Evolutionary conservation across 2,888 invertebrate species (phyloP), one percentile per base, ranked within the genome.

Genomic region (Pollenia angustigena): DNA sequence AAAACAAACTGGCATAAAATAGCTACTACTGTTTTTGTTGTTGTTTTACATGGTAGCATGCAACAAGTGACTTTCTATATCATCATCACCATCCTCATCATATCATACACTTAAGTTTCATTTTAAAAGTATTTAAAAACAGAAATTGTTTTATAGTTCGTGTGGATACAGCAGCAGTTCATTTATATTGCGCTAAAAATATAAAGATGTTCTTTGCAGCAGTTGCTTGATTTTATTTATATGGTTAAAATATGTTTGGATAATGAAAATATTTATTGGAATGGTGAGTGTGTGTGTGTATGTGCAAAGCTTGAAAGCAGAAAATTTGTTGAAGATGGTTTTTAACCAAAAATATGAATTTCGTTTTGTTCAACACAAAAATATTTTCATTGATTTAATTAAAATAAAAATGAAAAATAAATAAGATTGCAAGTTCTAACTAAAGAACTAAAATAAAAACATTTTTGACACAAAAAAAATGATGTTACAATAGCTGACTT

Each of bases 1-100:
- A 71, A 76, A 76, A 69, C 54, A 79, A 84, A 74, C 58, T 84
- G 79, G 23, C 60, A 68, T 74, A 68, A 74, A 84, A 84, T 58
- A 79, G 60, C 66, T 32, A n/a, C 72, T 18, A n/a, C 40, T 66
- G 46, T 50, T 44, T 64, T 76, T 18, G 18, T 18, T 18, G 48
- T 10, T 60, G 11, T 62, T 72, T 60, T 54, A 46, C 12, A 54
- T 44, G 32, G 32, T 32, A 6, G 16, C 46, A 80, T 74, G 60
- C 79, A 84, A 84, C 79, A 80, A 80, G 84, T 84, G 58, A 11
- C 32, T 52, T 3, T 2, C 44, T 12, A 68, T 40, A 48, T 42
- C 58, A 58, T 10, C 58, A n/a, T 46, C 16, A 18, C 16, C 18
- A n/a, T 46, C 58, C 18, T 14, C 23, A 14, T 46, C 11, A 58